Base-by-base conservation (phyloP, 2,113 vertebrate genomes). In the Hipposideros armiger region DNA sequence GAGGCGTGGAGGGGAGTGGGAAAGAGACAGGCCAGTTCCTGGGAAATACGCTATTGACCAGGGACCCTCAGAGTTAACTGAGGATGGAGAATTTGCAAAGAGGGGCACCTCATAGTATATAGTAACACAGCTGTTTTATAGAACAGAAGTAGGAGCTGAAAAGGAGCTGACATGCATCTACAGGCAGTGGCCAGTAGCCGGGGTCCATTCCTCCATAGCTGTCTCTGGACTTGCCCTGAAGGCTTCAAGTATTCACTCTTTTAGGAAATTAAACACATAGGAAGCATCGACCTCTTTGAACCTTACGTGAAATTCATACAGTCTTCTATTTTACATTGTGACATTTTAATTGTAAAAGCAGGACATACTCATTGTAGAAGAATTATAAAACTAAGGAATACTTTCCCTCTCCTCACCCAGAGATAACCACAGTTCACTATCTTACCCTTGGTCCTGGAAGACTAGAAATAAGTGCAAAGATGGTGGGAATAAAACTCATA, bases 331-430 rank as follows among this genome's bases (percentile, higher is more conserved):
- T 93, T 87, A 91, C 36, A 36, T 60, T 90, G 24, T 92, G 88
- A 81, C 54, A 86, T 90, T 88, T 97, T 97, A 92, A 95, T 77
- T 96, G 20, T 85, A 66, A 89, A 86, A 91, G 80, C 45, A 82
- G 91, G 74, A 15, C 5, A 16, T 85, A 78, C 30, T 62, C 42
- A 52, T 36, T 83, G 77, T 28, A 64, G 93, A 87, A 90, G 94
- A 78, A 83, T 60, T 89, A 58, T 76, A 47, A 92, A 94, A 87
- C 36, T 42, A 78, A 72, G 36, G 24, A 40, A 2, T 70, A 26
- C 7, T 78, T 92, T 28, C 20, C 19, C 5, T 58, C 14, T 83
- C 16, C 4, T 26, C 1, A 58, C 30, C 80, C 45, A 64, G 56
- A 81, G 60, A 66, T 64, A 77, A 36, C 16, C 47, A 47, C 28